Base-by-base conservation (phyloP, 2,113 vertebrate species). In the Boulengeromyrus knoepffleri region DNA sequence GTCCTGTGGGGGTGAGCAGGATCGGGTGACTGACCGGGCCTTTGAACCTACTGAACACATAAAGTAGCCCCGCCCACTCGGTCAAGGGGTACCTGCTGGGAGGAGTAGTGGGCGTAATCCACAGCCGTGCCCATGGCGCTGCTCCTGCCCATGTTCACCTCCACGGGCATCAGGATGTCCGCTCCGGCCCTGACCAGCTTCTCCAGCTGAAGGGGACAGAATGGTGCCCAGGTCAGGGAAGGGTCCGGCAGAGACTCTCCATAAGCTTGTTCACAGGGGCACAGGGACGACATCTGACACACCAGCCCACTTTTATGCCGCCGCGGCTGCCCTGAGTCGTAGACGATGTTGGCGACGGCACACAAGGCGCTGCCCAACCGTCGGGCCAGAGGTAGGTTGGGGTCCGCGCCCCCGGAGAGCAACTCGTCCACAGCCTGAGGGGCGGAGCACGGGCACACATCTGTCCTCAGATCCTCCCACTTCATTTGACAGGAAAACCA, bases 341-440 rank as follows among this genome's bases (percentile, higher is more conserved):
- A 97, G 90, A 85, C 89, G 90, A 96, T 90, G 92, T 97, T 97
- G 15, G 91, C 92, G 15, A 94, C 93, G 0, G 96, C 94, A 88
- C 97, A 97, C 31, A 98, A 92, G 3, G 96, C 96, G 0, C 92
- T 97, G 92, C 97, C 96, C 90, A 98, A 74, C 46, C 90, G 92
- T 10, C 12, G 85, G 62, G 94, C 93, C 86, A 98, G 94, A 0
- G 91, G 93, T 47, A 97, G 91, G 93, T 97, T 97, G 45, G 97
- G 96, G 92, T 98, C 95, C 1, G 96, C 97, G 0, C 96, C 96
- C 0, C 91, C 91, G 1, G 94, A 94, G 90, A 98, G 89, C 36
- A 98, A 96, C 92, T 96, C 95, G 88, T 95, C 95, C 87, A 97
- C 96, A 0, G 96, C 95, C 97, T 98, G 90, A 6, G 12, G 42